A percentile compares a stretch with the other conserved stretches of the same genome.
Evolutionary conservation across 2,113 vertebrate species (phyloP).

Genomic region (Cephalopterus ornatus): DNA sequence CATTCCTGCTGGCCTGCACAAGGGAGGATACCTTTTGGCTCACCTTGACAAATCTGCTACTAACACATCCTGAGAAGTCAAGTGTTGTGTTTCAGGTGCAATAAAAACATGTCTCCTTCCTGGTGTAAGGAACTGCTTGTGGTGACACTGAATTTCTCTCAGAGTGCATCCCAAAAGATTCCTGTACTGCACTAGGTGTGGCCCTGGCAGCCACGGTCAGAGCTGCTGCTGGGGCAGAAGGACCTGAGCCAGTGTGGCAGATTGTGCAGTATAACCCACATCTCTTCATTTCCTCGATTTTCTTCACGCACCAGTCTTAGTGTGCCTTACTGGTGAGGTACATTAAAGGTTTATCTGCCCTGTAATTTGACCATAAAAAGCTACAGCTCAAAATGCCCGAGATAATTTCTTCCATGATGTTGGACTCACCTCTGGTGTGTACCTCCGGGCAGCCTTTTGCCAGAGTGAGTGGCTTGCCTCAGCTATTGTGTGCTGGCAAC

Average conservation of each 20-base stretch:
- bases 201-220: not conserved
- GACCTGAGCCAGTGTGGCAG: fast-evolving
- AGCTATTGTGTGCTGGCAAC: not conserved
- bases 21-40: slow-evolving; percentile 23
- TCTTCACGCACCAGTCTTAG: not conserved
- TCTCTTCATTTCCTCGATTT: not conserved
- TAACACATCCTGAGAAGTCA: not conserved
- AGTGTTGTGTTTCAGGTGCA: not conserved
- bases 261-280: fast-evolving
- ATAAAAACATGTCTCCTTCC: not conserved
- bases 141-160: not conserved
- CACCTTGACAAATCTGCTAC: not conserved
- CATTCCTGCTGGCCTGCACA: not conserved
- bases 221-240: not conserved
- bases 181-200: not conserved
- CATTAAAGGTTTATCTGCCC: not conserved
- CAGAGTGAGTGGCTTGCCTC: not conserved
- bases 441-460: not conserved
- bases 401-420: not conserved
- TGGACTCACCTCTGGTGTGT: fast-evolving
- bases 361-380: not conserved
- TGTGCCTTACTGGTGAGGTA: not conserved
- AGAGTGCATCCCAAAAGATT: not conserved
- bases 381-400: not conserved
- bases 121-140: not conserved